These are phyloP conservation scores for Scolopax bukidnonensis DNA, from an alignment of 2,797 vertebrate species.

Conservation along the genomic window DNA sequence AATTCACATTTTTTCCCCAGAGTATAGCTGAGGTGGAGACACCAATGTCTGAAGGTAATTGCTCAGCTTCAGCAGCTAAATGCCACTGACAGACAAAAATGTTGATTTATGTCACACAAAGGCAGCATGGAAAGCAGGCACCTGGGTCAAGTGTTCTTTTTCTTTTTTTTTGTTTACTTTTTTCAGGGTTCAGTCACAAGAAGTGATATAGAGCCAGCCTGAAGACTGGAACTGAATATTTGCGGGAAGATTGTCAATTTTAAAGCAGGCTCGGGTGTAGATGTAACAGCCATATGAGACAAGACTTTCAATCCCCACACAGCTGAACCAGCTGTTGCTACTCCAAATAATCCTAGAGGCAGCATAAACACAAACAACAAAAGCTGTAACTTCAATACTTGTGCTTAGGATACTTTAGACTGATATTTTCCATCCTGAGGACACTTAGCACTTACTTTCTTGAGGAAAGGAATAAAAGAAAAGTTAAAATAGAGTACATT, in stretches of 20 bases:
- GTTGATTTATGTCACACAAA: slow-evolving; percentile 62
- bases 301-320: not conserved
- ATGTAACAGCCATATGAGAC: not conserved
- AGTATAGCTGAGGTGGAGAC: not conserved
- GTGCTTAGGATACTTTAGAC: not conserved
- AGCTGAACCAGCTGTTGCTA: not conserved
- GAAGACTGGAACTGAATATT: slow-evolving; percentile 36
- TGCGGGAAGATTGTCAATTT: slow-evolving; percentile 40
- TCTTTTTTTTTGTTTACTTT: not conserved
- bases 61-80: slow-evolving; percentile 42
- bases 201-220: slow-evolving; percentile 7
- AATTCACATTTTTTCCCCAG: not conserved
- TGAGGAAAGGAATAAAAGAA: not conserved
- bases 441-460: not conserved
- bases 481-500: not conserved
- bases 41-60: slow-evolving; percentile 41
- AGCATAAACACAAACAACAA: not conserved
- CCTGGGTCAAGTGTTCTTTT: slow-evolving; percentile 34
- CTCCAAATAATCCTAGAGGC: not conserved
- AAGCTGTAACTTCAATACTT: not conserved
- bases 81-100: slow-evolving; percentile 3
- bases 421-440: not conserved
- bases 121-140: slow-evolving; percentile 24
- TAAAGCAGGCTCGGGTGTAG: slow-evolving; percentile 45
- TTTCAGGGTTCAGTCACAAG: not conserved